Evolutionary conservation across 1,140 invertebrate genomes (phyloP), one percentile per base, ranked within the genome.

Genomic region (Pogonomyrmex barbatus): DNA sequence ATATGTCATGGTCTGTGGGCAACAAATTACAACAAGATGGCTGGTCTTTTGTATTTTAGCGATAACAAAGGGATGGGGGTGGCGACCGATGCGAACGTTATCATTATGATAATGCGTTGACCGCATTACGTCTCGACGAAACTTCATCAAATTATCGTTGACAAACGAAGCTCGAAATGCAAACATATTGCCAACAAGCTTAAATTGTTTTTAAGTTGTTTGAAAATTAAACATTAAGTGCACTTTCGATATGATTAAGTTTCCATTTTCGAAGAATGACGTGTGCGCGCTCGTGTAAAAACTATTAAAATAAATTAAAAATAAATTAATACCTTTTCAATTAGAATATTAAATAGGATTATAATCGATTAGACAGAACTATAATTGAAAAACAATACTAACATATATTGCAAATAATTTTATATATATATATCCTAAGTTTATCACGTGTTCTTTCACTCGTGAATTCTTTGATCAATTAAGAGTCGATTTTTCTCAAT

Each of bases 51-150:
- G 12, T 75, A 39, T 73, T 75, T 36, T 12, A 60, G 10, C 39
- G 47, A 42, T 3, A 83, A 73, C 4, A 50, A 75, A 14, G 6
- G 12, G 12, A 52, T 36, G 36, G 4, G 24, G 10, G 14, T 70
- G n/a, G 6, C 9, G n/a, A n/a, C 24, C 14, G 36, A 56, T 42
- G 9, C 12, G 17, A 60, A 75, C 30, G 17, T 60, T 73, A 39
- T 83, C 68, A 83, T 83, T 83, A 83, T 17, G 79, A 39, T 83
- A 83, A 83, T 83, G 68, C 52, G 4, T 56, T 24, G 63, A 68
- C 54, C 24, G 30, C 50, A 58, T 71, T 56, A 56, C 5, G 65
- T 71, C 67, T 82, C 39, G n/a, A 17, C 17, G 4, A 83, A 81
- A 47, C 17, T 17, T 83, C 68, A 83, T 83, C 42, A 83, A 83